Base-by-base conservation (phyloP, 2,888 invertebrate species). In the Autographa pulchrina region DNA sequence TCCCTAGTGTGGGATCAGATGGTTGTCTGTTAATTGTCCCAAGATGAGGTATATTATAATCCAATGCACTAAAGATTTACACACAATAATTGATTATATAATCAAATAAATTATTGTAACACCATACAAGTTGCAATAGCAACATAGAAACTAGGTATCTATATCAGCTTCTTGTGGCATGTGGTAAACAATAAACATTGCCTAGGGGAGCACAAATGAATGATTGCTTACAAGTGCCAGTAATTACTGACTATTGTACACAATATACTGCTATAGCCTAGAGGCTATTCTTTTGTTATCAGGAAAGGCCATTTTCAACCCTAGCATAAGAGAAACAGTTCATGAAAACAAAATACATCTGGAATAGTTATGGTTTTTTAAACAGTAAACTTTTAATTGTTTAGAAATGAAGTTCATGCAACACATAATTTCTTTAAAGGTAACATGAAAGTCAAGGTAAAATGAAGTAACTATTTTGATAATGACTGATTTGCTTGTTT, bases 161-260 rank as follows among this genome's bases (percentile, higher is more conserved):
- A 65, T 62, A 68, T 63, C 65, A 74, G 67, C 32, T 31, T 69
- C 59, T 63, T 75, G 62, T 66, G 43, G 71, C 68, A 72, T 61
- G 78, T 77, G 65, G 68, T 77, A 77, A 76, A 77, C 76, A 75
- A 68, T 77, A 77, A 76, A 77, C 76, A 75, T 70, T 71, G 65
- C 67, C 73, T 80, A 84, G 85, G 88, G 90, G 91, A 89, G 91
- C 90, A 88, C 89, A 93, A 93, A 93, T 93, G 92, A 93, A 95
- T 94, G 94, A 94, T 94, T 94, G 93, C 94, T 85, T 93, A 94
- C 93, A 95, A 94, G 93, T 94, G 94, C 89, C 78, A 83, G 72
- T 91, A 86, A 93, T 93, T 92, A 86, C 88, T 85, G 75, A 72
- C 81, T 83, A 74, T 74, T 74, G 84, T 77, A 77, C 84, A 77